Conservation (phyloP, 2,797 vertebrate genomes). For the Peromyscus melanophrys region DNA sequence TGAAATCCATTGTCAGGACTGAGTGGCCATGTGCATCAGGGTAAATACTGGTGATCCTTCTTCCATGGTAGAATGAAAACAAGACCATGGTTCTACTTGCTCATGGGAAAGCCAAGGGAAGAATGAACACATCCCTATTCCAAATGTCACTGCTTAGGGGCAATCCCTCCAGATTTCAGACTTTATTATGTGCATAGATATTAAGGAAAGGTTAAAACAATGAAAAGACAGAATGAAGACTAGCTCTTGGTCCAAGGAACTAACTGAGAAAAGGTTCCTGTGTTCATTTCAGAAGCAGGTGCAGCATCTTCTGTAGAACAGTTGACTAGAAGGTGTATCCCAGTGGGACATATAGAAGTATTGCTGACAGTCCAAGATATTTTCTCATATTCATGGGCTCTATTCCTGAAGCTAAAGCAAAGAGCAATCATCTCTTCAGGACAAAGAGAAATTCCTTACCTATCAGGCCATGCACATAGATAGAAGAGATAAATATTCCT, state of each 20-base stretch:
- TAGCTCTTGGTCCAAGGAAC: background rate
- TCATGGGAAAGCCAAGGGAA: background rate
- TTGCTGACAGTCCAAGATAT: background rate
- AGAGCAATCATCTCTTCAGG: background rate
- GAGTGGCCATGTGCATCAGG: background rate
- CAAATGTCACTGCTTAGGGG: background rate
- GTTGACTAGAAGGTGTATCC: background rate
- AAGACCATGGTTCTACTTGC: background rate
- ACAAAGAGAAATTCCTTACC: background rate
- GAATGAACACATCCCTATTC: background rate
- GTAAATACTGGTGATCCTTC: background rate
- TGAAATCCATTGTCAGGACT: background rate
- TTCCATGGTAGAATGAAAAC: background rate
- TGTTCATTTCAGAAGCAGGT: background rate
- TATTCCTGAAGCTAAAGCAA: background rate
- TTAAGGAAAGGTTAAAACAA: background rate
- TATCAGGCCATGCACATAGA: background rate
- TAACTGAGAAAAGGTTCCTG: background rate
- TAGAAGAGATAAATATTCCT: constrained; percentile 14
- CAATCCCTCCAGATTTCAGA: background rate
- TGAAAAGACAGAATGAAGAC: background rate
- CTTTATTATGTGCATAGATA: background rate
- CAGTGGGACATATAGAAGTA: background rate
- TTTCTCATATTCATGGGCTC: background rate
- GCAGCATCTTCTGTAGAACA: background rate